These are phyloP conservation scores for Nannobrachium achirus DNA, from an alignment of 2,113 vertebrate genomes.

Conservation along the genomic window DNA sequence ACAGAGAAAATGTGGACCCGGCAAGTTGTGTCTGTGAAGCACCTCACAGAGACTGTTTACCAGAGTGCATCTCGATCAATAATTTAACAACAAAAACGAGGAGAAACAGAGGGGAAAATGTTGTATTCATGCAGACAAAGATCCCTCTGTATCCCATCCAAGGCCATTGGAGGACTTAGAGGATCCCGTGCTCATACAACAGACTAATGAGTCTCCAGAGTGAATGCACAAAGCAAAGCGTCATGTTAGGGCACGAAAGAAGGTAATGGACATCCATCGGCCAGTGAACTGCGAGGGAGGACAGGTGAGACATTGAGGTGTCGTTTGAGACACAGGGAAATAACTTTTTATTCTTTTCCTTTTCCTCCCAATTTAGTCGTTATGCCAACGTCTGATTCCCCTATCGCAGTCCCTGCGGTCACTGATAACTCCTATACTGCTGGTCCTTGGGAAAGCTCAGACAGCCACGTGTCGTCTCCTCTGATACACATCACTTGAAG, in stretches of 20 bases:
- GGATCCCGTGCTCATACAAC: constrained; percentile 32
- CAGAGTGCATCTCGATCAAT: constrained; percentile 76
- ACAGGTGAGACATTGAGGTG: background rate
- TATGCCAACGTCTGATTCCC: no score
- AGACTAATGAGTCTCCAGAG: constrained; percentile 2
- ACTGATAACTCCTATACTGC: no score
- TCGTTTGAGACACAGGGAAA: no score
- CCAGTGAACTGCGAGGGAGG: constrained; percentile 1
- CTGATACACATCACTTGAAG: no score
- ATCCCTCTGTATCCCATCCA: constrained; percentile 53
- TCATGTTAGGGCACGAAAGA: constrained; percentile 12
- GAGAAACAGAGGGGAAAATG: constrained; percentile 61
- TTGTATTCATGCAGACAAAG: constrained; percentile 76
- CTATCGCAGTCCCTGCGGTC: no score
- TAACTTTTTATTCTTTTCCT: no score
- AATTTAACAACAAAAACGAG: constrained; percentile 65
- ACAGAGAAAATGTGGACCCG: constrained; percentile 31
- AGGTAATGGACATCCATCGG: background rate
- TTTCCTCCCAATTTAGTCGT: no score
- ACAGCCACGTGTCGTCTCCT: no score
- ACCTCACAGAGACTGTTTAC: constrained; percentile 55
- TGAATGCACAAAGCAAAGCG: constrained; percentile 9
- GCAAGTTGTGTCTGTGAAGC: constrained; percentile 37
- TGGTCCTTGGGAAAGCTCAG: no score
- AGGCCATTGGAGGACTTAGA: constrained; percentile 38